Percentiles rank a stretch among this genome's conserved stretches.
Conservation (phyloP, 2,113 vertebrate genomes). For the Galemys pyrenaicus region DNA sequence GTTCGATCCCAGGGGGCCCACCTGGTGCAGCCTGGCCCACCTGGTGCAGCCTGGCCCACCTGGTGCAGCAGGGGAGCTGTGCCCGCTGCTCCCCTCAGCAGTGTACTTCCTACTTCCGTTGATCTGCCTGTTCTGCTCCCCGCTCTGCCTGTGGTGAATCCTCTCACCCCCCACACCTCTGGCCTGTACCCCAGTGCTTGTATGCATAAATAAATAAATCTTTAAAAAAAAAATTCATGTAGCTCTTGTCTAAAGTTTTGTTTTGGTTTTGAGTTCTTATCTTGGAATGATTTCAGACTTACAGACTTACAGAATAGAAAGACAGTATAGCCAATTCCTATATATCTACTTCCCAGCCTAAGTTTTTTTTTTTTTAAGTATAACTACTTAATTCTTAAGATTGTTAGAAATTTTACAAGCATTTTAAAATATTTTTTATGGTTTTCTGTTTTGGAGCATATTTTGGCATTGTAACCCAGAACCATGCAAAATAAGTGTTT, state of each 20-base stretch:
- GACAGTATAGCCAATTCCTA: neutral
- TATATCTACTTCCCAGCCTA: neutral
- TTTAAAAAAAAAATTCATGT: conserved; percentile 23
- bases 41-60: too few species aligned
- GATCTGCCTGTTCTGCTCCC: too few species aligned
- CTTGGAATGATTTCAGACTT: conserved; percentile 50
- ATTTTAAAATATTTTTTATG: conserved; percentile 45
- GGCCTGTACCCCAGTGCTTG: too few species aligned
- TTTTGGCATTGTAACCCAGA: conserved; percentile 44
- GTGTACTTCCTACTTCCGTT: too few species aligned
- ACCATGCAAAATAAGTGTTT: conserved; percentile 19
- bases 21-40: too few species aligned
- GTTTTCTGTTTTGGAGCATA: neutral
- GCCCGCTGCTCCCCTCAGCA: too few species aligned
- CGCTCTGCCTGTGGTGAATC: too few species aligned
- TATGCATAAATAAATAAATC: too few species aligned
- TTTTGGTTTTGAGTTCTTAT: conserved; percentile 7
- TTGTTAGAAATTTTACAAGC: conserved; percentile 49
- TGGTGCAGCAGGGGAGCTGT: too few species aligned
- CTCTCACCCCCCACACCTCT: too few species aligned
- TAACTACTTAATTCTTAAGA: conserved; percentile 42
- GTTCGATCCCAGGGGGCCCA: too few species aligned
- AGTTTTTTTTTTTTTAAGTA: conserved; percentile 49
- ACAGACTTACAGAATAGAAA: conserved; percentile 26
- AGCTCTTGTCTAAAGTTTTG: neutral